Conservation (phyloP, 2,797 vertebrate genomes). For the Naso thynnoides region DNA sequence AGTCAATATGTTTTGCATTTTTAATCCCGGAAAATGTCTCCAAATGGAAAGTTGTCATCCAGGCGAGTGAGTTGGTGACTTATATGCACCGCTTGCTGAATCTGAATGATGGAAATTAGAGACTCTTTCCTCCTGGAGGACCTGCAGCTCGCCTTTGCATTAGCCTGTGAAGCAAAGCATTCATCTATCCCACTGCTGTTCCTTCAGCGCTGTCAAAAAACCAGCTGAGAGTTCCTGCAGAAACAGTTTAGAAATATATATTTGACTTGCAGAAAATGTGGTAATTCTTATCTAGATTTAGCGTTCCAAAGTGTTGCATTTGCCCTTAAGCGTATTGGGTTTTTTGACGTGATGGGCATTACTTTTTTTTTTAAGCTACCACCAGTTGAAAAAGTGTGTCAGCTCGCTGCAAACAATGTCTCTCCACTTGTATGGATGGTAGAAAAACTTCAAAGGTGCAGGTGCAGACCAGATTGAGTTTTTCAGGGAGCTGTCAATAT, state of each 20-base stretch:
- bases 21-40: conserved; percentile 34
- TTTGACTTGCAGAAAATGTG: conserved; percentile 41
- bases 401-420: conserved; percentile 53
- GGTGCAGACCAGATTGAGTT: conserved; percentile 57
- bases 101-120: conserved; percentile 54
- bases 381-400: conserved; percentile 43
- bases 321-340: conserved; percentile 48
- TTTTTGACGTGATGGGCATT: conserved; percentile 51
- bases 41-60: conserved; percentile 53
- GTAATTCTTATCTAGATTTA: conserved; percentile 45
- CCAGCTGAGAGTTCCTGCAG: conserved; percentile 23
- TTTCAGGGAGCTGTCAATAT: conserved; percentile 56
- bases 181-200: conserved; percentile 35
- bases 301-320: conserved; percentile 56
- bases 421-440: conserved; percentile 41
- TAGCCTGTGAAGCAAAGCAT: conserved; percentile 32
- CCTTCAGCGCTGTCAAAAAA: conserved; percentile 36
- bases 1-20: conserved; percentile 46
- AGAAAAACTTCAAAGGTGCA: conserved; percentile 54
- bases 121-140: conserved; percentile 37
- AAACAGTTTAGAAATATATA: conserved; percentile 41
- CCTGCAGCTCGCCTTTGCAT: conserved; percentile 21
- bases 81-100: conserved; percentile 19
- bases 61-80: conserved; percentile 41
- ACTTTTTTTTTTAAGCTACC: conserved; percentile 5